phyloP scores from a whole-genome alignment of 2,113 vertebrate genomes.

The Ophthalmolycus amberensis region DNA sequence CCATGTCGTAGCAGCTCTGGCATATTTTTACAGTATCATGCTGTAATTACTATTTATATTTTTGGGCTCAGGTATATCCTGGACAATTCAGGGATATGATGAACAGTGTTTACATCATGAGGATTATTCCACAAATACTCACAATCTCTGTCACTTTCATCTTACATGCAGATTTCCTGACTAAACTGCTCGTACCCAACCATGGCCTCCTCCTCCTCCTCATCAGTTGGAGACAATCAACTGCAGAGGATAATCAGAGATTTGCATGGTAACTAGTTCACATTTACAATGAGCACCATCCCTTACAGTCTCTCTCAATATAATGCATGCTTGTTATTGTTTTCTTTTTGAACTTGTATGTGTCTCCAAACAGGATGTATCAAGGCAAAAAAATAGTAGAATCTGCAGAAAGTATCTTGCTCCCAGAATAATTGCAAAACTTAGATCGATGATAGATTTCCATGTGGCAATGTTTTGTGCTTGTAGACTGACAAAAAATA shows the following conservation, averaged over 20 bases:
- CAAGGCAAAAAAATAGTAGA: neutral
- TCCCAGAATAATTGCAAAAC: neutral
- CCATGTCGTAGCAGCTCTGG: neutral
- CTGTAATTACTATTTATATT: neutral
- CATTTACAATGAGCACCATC: slow-evolving; percentile 1
- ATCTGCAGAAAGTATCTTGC: neutral
- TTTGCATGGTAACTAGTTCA: slow-evolving; percentile 86
- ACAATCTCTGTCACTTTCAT: neutral
- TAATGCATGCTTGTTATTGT: neutral
- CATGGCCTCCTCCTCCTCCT: slow-evolving; percentile 83
- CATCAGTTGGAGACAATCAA: slow-evolving; percentile 88
- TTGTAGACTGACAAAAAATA: neutral
- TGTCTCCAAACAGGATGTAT: neutral
- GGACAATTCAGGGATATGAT: neutral
- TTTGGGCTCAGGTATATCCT: neutral
- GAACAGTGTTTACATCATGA: neutral
- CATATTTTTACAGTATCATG: neutral
- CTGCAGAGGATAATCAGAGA: slow-evolving; percentile 95
- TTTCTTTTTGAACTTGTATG: neutral
- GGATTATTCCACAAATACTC: neutral
- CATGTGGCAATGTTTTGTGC: neutral
- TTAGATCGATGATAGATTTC: neutral
- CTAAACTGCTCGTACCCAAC: slow-evolving; percentile 28
- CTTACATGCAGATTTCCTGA: slow-evolving; percentile 29
- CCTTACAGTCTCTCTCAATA: neutral